Base-by-base conservation (phyloP, 2,797 vertebrate genomes). In the Taenioides sp. region DNA sequence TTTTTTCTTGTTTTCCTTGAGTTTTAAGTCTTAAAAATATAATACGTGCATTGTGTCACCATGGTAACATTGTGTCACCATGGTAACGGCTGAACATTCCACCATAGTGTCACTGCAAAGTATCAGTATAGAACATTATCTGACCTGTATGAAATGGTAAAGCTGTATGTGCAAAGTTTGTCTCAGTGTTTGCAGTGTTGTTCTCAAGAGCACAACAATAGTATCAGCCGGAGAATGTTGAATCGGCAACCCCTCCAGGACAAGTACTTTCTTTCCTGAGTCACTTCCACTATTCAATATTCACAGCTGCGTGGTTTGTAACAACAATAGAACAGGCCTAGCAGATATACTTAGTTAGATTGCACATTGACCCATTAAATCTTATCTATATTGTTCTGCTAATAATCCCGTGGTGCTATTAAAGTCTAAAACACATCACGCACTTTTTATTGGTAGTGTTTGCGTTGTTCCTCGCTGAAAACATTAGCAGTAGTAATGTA, bases 401-500 rank as follows among this genome's bases (percentile, higher is more conserved):
- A 65, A 77, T 81, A 78, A 74, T 27, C 68, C 60, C 43, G 34
- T 81, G 77, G 78, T 65, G 28, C 59, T 68, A 82, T 87, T 65
- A 52, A 61, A 72, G 59, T 69, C 63, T 25, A 59, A 73, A 74
- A 78, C 68, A 2, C 37, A 55, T 55, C 63, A 11, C 63, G 62
- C 60, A 65, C 60, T 79, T 72, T 80, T 47, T 72, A 31, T 62
- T 81, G 80, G 73, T 77, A 77, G 47, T 67, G 67, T 66, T 76
- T 71, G 40, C 54, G 52, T 69, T 59, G 54, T 81, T 78, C 59
- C 28, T 84, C 80, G 78, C 76, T 79, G 73, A 82, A 90, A 69
- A 70, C 77, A 83, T 84, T 80, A 81, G 10, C 40, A 64, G 67
- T 73, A 72, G 79, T 73, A 80, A 83, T 69, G 65, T 75, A 80